Evolutionary conservation across 2,888 invertebrate species (phyloP).

Genomic region (Lithophane leautieri): DNA sequence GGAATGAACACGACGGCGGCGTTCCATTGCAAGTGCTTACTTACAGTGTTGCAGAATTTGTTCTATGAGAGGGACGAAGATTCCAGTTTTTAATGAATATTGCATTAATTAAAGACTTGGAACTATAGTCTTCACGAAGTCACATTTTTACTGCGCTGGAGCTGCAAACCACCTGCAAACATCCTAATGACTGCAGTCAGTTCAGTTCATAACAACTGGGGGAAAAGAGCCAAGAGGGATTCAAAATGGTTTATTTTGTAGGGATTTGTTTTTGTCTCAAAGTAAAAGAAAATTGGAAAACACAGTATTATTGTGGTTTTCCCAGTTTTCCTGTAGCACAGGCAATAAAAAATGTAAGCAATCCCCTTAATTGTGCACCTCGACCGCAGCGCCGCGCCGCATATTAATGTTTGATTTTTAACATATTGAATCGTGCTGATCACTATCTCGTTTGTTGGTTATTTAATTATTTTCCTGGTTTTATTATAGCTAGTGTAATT

Average conservation of each 20-base stretch:
- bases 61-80: background rate
- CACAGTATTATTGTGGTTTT: background rate
- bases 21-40: background rate
- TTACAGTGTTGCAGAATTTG: background rate
- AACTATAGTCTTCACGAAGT: too few relatives aligned
- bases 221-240: background rate
- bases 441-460: slow-evolving; percentile 41
- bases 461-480: slow-evolving; percentile 52
- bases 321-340: background rate
- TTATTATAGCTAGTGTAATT: slow-evolving; percentile 31
- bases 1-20: background rate
- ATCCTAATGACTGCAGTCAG: too few relatives aligned
- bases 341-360: background rate
- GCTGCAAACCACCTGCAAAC: too few relatives aligned
- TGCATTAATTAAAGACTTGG: background rate
- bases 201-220: too few relatives aligned
- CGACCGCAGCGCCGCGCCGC: too few relatives aligned
- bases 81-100: slow-evolving; percentile 20
- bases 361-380: background rate
- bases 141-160: too few relatives aligned
- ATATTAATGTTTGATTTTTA: background rate
- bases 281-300: background rate
- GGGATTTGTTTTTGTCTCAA: background rate
- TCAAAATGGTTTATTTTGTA: slow-evolving; percentile 10
- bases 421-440: slow-evolving; percentile 49